Conservation (phyloP, 2,888 invertebrate genomes). For the Teinopalpus imperialis region DNA sequence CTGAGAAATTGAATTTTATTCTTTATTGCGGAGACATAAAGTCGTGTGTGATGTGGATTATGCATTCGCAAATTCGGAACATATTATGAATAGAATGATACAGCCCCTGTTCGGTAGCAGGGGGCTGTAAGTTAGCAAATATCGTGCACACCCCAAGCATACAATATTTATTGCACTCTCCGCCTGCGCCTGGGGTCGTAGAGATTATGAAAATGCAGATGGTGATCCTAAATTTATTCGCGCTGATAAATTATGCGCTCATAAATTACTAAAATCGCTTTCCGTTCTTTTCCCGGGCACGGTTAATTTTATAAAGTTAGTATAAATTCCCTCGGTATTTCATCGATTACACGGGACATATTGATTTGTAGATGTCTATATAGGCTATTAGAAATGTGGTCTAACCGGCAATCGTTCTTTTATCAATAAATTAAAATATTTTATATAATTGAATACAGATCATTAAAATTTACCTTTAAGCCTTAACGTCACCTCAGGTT, state of each 20-base stretch:
- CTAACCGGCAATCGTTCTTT: too few species aligned
- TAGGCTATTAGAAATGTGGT: too few species aligned
- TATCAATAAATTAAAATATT: too few species aligned
- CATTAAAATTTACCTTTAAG: too few species aligned
- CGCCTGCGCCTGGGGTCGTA: slow-evolving; percentile 48
- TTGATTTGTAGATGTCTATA: too few species aligned
- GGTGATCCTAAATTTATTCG: slow-evolving; percentile 42
- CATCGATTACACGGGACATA: slow-evolving; percentile 2
- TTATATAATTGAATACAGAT: too few species aligned
- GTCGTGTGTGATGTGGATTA: slow-evolving; percentile 39
- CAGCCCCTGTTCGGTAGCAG: slow-evolving; percentile 53
- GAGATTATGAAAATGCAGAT: slow-evolving; percentile 62
- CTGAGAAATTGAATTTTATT: slow-evolving; percentile 35
- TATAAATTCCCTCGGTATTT: slow-evolving; percentile 3
- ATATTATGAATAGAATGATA: slow-evolving; percentile 66
- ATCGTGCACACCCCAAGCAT: slow-evolving; percentile 65
- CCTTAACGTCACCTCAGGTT: too few species aligned
- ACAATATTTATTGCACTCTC: slow-evolving; percentile 68
- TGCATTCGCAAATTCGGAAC: slow-evolving; percentile 52
- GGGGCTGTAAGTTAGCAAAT: slow-evolving; percentile 68
- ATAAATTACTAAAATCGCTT: slow-evolving; percentile 25
- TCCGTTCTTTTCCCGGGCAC: slow-evolving; percentile 22
- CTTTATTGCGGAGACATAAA: slow-evolving; percentile 33
- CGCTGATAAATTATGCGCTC: slow-evolving; percentile 43
- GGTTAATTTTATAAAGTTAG: slow-evolving; percentile 25